phyloP scores from a whole-genome alignment of 37 sponge, comb jelly and placozoan species.

The Tethya wilhelma region DNA sequence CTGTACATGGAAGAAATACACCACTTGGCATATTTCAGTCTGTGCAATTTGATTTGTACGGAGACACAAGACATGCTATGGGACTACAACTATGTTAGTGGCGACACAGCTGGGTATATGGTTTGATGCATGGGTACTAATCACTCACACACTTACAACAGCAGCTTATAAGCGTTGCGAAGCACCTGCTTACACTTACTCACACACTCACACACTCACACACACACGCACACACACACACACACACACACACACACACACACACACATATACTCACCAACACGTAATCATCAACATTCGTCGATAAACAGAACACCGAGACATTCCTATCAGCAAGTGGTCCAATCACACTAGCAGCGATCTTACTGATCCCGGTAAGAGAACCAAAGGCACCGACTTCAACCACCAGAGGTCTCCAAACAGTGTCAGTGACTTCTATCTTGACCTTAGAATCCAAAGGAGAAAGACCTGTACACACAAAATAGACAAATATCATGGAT shows the following conservation, averaged over 20 bases:
- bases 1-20: too few relatives aligned
- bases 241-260: not conserved
- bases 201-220: too few relatives aligned
- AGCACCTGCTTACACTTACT: too few relatives aligned
- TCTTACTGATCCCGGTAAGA: constrained; percentile 55
- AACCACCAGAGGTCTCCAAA: constrained; percentile 65
- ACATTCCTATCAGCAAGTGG: constrained; percentile 65
- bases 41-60: too few relatives aligned
- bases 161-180: too few relatives aligned
- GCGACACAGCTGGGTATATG: too few relatives aligned
- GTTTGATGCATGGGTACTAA: too few relatives aligned
- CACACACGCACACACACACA: too few relatives aligned
- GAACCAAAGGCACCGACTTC: constrained; percentile 67
- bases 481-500: not conserved
- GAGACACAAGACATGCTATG: too few relatives aligned
- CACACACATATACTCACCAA: constrained; percentile 40
- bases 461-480: not conserved
- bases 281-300: constrained; percentile 72
- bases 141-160: too few relatives aligned
- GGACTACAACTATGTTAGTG: too few relatives aligned
- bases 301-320: constrained; percentile 69
- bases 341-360: constrained; percentile 57
- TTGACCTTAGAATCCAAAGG: not conserved
- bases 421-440: not conserved
- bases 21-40: too few relatives aligned